A percentile compares a stretch with the other conserved stretches of the same genome.
Evolutionary conservation across 2,888 invertebrate genomes (phyloP).

Genomic region (Lobophora halterata): DNA sequence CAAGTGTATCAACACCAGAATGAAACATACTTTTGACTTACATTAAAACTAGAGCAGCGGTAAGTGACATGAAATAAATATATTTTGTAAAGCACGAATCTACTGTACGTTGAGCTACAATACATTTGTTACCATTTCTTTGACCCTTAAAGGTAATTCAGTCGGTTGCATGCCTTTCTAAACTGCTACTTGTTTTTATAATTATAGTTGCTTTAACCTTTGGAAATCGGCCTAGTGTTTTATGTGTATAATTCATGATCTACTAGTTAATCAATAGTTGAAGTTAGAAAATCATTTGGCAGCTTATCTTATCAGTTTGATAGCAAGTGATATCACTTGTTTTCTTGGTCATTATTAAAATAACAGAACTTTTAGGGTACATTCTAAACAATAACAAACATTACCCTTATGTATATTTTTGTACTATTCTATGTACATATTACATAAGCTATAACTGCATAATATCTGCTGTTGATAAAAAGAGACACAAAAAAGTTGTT

Average conservation of each 20-base stretch:
- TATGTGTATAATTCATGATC: constrained; percentile 5
- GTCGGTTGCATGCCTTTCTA: constrained; percentile 59
- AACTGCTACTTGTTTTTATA: constrained; percentile 53
- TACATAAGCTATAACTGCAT: no score
- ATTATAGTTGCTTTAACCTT: constrained; percentile 26
- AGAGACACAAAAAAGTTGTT: no score
- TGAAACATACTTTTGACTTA: constrained; percentile 71
- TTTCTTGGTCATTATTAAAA: background rate
- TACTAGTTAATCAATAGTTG: background rate
- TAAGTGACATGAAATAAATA: constrained; percentile 55
- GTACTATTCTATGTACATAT: no score
- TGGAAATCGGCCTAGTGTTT: constrained; percentile 2
- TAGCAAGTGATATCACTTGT: constrained; percentile 1
- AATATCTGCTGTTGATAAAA: no score
- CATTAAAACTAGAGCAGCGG: constrained; percentile 63
- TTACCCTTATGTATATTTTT: no score
- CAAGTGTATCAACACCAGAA: constrained; percentile 68
- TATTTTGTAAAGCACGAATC: constrained; percentile 36
- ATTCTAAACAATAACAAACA: no score
- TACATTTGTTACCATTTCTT: constrained; percentile 28
- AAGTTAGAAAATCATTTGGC: constrained; percentile 3
- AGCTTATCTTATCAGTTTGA: constrained; percentile 6
- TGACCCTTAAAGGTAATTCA: constrained; percentile 41
- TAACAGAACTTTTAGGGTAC: no score
- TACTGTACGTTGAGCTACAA: constrained; percentile 33